Conservation (phyloP, 2,888 invertebrate species). For the Polydrusus pterygomalis region DNA sequence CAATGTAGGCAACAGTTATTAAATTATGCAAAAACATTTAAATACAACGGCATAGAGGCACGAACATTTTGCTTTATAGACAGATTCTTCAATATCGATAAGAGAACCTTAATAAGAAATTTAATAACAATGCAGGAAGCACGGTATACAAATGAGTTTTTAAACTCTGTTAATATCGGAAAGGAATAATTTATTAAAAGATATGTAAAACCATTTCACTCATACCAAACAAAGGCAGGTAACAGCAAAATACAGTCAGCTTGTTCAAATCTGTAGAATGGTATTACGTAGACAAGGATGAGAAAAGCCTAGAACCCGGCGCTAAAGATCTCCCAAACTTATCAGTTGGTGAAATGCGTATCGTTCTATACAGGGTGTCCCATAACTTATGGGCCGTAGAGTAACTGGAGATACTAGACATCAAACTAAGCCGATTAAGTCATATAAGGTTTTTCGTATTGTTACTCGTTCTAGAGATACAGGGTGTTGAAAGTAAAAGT, state of each 20-base stretch:
- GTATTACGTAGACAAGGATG: no score
- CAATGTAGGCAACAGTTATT: conserved; percentile 50
- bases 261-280: background rate
- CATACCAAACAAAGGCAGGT: background rate
- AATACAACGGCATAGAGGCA: conserved; percentile 48
- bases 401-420: no score
- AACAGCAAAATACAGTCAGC: conserved; percentile 9
- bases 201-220: conserved; percentile 29
- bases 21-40: conserved; percentile 53
- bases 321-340: no score
- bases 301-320: no score
- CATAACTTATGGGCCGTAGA: no score
- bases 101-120: conserved; percentile 53
- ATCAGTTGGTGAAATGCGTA: no score
- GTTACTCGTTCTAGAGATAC: no score
- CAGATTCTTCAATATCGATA: conserved; percentile 54
- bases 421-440: no score
- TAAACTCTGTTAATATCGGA: conserved; percentile 44
- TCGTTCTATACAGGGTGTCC: no score
- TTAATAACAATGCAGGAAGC: conserved; percentile 53
- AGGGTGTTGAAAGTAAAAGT: no score
- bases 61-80: conserved; percentile 52
- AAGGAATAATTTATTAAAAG: conserved; percentile 41
- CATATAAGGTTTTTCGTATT: no score
- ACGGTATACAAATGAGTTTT: conserved; percentile 54